Conservation (phyloP, 2,888 invertebrate species). For the Drosophila neotestacea region DNA sequence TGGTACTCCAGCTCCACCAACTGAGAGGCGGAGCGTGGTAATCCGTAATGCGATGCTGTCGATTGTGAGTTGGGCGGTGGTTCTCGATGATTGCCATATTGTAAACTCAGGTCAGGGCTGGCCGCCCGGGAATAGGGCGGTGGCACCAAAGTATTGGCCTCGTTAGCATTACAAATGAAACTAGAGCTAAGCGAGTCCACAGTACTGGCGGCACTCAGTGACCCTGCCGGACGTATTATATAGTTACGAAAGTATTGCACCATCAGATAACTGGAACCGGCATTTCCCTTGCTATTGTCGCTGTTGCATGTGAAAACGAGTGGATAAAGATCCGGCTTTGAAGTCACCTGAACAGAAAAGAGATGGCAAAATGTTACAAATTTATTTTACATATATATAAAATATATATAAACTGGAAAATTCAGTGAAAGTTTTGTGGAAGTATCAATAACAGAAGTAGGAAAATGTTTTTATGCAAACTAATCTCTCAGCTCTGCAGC, state of each 20-base stretch:
- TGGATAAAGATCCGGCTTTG: slow-evolving; percentile 94
- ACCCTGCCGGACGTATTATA: slow-evolving; percentile 90
- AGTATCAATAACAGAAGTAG: no score
- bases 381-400: no score
- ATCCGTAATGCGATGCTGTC: slow-evolving; percentile 72
- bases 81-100: slow-evolving; percentile 54
- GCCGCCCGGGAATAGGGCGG: slow-evolving; percentile 93
- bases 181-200: slow-evolving; percentile 94
- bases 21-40: slow-evolving; percentile 88
- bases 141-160: slow-evolving; percentile 93
- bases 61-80: slow-evolving; percentile 35
- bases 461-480: no score
- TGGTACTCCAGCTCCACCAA: slow-evolving; percentile 83
- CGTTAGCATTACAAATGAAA: slow-evolving; percentile 94
- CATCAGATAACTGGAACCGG: slow-evolving; percentile 91
- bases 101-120: slow-evolving; percentile 88
- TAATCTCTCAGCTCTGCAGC: no score
- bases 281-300: slow-evolving; percentile 88
- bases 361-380: background rate
- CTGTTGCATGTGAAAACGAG: slow-evolving; percentile 92
- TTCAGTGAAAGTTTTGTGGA: no score
- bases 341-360: slow-evolving; percentile 88
- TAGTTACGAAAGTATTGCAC: slow-evolving; percentile 94
- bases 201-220: slow-evolving; percentile 93
- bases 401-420: no score